These are phyloP conservation scores for Scrobipalpa atriplicella DNA, from an alignment of 2,888 invertebrate genomes.

Conservation along the genomic window DNA sequence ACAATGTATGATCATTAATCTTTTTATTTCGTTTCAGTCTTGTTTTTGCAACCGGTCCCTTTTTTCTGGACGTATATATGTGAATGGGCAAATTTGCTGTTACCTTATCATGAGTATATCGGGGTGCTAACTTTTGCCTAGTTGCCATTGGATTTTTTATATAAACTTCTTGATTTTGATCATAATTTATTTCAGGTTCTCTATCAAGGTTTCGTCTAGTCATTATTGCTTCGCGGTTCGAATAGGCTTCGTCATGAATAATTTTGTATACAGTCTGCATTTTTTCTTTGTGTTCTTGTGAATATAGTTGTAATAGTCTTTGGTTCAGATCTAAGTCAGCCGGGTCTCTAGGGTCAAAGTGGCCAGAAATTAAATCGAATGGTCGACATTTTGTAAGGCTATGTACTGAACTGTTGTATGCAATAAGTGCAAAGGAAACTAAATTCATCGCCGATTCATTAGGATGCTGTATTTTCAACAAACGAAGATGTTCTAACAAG, in stretches of 20 bases:
- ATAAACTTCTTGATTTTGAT: background rate
- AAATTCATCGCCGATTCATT: constrained; percentile 30
- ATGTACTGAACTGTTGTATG: constrained; percentile 40
- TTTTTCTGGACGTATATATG: background rate
- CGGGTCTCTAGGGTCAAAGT: constrained; percentile 15
- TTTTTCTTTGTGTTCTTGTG: background rate
- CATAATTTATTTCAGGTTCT: background rate
- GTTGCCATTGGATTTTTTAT: background rate
- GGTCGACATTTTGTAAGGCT: constrained; percentile 40
- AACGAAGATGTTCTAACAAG: constrained; percentile 34
- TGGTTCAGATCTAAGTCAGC: background rate
- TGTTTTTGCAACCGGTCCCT: background rate
- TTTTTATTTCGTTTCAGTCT: background rate
- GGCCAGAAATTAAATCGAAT: constrained; percentile 1
- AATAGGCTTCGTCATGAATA: background rate
- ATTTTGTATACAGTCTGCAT: background rate
- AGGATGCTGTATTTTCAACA: constrained; percentile 29
- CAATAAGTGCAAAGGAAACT: constrained; percentile 36
- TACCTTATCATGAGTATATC: background rate
- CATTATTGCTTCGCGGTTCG: background rate
- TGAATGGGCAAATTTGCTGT: background rate
- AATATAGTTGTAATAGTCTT: background rate
- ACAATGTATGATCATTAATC: background rate
- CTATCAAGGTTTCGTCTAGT: background rate
- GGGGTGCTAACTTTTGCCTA: constrained; percentile 1